Base-by-base conservation (phyloP, 35 echinoderm and acorn worm genomes). In the Apostichopus japonicus region DNA sequence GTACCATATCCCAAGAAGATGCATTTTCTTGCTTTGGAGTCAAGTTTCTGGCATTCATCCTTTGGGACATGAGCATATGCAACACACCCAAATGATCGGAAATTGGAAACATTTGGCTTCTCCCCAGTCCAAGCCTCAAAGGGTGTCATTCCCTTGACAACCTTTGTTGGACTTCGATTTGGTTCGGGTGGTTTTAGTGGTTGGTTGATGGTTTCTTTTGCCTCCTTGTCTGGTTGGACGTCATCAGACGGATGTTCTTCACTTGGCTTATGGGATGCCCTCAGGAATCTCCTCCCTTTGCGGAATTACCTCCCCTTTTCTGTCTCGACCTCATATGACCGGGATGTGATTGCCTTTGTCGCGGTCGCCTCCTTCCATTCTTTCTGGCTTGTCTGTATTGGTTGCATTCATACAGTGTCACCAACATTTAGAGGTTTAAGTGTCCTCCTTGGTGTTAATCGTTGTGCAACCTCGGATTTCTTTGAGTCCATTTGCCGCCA, bases 131-230 rank as follows among this genome's bases (percentile, higher is more conserved):
- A 61, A 10, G 13, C 13, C 57, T 13, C 13, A 61, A 10, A 61
- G 7, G 57, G 57, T 61, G 57, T 61, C 7, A 10, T 61, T 1
- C 33, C 33, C 13, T 10, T 78, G 0, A 62, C 83, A 13, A 59
- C 83, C 83, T 86, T 86, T 5, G 83, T 58, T 54, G 58, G 83
- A 54, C 6, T 15, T 59, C 83, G 83, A n/a, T 86, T 86, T 13
- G 11, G 11, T 72, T 72, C n/a, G 11, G 67, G n/a, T n/a, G 11
- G 11, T 72, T 13, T 72, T 13, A n/a, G 67, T 72, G n/a, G 67
- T 72, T 13, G n/a, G 11, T 13, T n/a, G 11, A 72, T 70, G 8
- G 8, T 17, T 2, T 72, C n/a, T n/a, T 72, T 17, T 17, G 17
- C 17, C 8, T 13, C 67, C 11, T 1, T n/a, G 1, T 1, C 67